A percentile compares a stretch with the other conserved stretches of the same genome.
phyloP scores from a whole-genome alignment of 2,797 vertebrate genomes.

The Phataginus tricuspis region DNA sequence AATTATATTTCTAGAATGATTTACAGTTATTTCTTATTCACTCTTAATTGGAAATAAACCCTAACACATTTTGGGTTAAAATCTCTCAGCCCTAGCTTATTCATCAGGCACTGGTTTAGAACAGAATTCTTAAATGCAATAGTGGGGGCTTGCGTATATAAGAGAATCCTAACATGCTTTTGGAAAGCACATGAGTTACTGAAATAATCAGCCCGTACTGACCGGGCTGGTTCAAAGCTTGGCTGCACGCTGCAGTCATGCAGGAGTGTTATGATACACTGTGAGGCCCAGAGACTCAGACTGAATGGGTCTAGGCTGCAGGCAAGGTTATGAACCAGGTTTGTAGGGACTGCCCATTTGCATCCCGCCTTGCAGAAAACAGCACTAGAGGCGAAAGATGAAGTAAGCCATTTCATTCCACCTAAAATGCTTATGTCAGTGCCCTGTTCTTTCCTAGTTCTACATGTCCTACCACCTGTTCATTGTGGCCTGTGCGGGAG shows the following conservation, averaged over 20 bases:
- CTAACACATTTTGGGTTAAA: conserved; percentile 9
- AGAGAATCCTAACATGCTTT: neutral
- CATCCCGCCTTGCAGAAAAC: neutral
- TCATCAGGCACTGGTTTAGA: neutral
- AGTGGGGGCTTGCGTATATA: neutral
- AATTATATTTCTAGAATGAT: neutral
- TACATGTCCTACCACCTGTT: conserved; percentile 99
- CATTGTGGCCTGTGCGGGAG: conserved; percentile 98
- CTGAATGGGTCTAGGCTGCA: neutral
- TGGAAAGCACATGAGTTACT: neutral
- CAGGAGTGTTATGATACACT: neutral
- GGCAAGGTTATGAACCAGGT: too few relatives aligned
- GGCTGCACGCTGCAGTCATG: neutral
- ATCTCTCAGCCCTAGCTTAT: neutral
- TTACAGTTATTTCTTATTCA: neutral
- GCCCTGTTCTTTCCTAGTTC: conserved; percentile 89
- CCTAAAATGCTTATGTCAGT: conserved; percentile 7
- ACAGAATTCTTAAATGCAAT: neutral
- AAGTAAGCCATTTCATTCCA: neutral
- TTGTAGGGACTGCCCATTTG: neutral
- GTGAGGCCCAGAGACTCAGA: neutral
- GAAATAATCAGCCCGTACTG: neutral
- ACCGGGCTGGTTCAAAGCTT: neutral
- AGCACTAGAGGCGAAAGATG: neutral
- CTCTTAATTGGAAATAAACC: neutral